Conservation (phyloP, 2,113 vertebrate species). For the Elgaria multicarinata region DNA sequence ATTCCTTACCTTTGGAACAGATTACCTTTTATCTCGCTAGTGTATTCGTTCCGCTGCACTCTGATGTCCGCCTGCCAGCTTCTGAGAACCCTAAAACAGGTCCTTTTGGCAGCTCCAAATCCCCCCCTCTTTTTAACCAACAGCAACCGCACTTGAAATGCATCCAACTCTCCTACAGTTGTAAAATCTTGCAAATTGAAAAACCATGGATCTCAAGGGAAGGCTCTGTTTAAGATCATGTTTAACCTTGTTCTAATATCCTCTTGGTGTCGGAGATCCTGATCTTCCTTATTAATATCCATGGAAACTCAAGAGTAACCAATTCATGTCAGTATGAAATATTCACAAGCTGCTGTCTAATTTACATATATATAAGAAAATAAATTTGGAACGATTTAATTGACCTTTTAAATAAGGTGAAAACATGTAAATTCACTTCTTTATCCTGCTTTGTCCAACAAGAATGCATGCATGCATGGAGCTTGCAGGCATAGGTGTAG, state of each 20-base stretch:
- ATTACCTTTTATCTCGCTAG: slow-evolving; percentile 32
- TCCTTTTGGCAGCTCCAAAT: slow-evolving; percentile 70
- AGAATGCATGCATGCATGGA: neutral
- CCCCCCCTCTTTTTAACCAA: slow-evolving; percentile 60
- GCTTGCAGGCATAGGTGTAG: neutral
- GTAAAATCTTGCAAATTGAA: slow-evolving; percentile 78
- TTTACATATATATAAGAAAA: slow-evolving; percentile 29
- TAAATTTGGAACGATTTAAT: neutral
- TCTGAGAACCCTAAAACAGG: slow-evolving; percentile 70
- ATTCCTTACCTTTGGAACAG: slow-evolving; percentile 41
- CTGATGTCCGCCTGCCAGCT: slow-evolving; percentile 58
- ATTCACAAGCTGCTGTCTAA: slow-evolving; percentile 50
- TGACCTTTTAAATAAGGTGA: slow-evolving; percentile 4
- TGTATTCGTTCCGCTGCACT: slow-evolving; percentile 31
- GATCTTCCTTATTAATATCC: slow-evolving; percentile 44
- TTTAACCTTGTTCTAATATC: slow-evolving; percentile 77
- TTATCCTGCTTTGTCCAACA: slow-evolving; percentile 31
- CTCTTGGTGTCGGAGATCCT: slow-evolving; percentile 61
- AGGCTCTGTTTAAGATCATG: slow-evolving; percentile 73
- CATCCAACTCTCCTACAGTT: slow-evolving; percentile 76
- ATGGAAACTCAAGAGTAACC: slow-evolving; percentile 64
- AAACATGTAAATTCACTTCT: slow-evolving; percentile 31
- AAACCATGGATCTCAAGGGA: slow-evolving; percentile 75
- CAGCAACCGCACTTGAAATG: slow-evolving; percentile 79
- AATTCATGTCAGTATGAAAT: slow-evolving; percentile 50